Conservation (phyloP, 2,113 vertebrate species). For the Plestiodon gilberti region DNA sequence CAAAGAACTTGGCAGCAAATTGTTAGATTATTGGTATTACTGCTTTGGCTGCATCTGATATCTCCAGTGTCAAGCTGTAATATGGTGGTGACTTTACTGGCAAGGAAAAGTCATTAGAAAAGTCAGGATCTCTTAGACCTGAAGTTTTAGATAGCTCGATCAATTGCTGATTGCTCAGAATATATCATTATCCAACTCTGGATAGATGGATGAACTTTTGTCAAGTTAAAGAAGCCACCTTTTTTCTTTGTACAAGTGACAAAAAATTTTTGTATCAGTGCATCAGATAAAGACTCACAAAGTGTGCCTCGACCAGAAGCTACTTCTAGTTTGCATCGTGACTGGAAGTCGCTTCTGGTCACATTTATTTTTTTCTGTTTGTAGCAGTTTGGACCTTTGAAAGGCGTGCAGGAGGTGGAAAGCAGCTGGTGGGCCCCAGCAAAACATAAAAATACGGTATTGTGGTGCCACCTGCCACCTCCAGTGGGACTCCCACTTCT, state of each 20-base stretch:
- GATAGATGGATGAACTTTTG: background rate
- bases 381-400: too few species aligned
- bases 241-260: background rate
- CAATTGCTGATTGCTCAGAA: background rate
- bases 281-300: constrained; percentile 3
- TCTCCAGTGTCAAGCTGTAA: background rate
- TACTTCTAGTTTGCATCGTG: too few species aligned
- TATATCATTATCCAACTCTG: background rate
- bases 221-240: background rate
- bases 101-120: background rate
- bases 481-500: background rate
- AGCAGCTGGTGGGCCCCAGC: too few species aligned
- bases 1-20: background rate
- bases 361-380: too few species aligned
- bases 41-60: background rate
- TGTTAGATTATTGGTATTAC: background rate
- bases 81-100: background rate
- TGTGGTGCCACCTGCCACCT: too few species aligned
- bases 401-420: too few species aligned
- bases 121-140: constrained; percentile 16
- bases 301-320: background rate
- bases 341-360: too few species aligned
- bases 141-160: background rate
- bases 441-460: too few species aligned
- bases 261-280: background rate